A percentile compares a stretch with the other conserved stretches of the same genome.
Conservation (phyloP, 2,797 vertebrate genomes). For the Lepilemur ruficaudatus region DNA sequence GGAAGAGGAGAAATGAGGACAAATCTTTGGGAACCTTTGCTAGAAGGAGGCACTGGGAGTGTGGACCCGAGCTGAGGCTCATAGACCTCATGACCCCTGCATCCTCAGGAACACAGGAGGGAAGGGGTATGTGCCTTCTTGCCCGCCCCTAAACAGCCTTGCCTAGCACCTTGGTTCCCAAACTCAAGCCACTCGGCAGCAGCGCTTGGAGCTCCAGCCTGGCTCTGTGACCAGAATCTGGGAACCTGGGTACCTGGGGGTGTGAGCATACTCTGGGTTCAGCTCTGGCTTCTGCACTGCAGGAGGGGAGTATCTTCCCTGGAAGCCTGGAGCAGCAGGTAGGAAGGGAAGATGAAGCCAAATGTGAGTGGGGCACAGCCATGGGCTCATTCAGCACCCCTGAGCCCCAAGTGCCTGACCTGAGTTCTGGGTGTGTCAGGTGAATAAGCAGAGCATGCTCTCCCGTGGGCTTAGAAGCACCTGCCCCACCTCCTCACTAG, state of each 20-base stretch:
- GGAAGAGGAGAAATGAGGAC: constrained; percentile 6
- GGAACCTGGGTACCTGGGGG: too few species aligned
- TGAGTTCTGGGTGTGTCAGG: not conserved
- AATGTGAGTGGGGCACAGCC: not conserved
- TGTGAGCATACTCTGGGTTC: not conserved
- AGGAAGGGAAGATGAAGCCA: too few species aligned
- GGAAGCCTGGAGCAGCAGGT: not conserved
- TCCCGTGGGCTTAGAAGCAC: not conserved
- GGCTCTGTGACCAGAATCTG: not conserved
- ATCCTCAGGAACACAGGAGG: not conserved
- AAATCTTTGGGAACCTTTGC: not conserved
- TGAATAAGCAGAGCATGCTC: accelerated
- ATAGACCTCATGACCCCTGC: not conserved
- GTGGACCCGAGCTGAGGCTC: not conserved
- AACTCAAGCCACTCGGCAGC: not conserved
- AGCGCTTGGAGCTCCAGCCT: not conserved
- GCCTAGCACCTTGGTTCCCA: not conserved
- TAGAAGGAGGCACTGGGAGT: not conserved
- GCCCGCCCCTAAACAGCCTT: too few species aligned
- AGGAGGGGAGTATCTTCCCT: accelerated
- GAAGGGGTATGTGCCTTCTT: too few species aligned
- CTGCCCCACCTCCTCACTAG: not conserved
- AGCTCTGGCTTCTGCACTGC: not conserved
- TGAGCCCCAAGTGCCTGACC: not conserved
- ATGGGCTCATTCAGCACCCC: accelerated